Evolutionary conservation across 2,888 invertebrate genomes (phyloP).

Genomic region (Dorcus parallelipipedus): DNA sequence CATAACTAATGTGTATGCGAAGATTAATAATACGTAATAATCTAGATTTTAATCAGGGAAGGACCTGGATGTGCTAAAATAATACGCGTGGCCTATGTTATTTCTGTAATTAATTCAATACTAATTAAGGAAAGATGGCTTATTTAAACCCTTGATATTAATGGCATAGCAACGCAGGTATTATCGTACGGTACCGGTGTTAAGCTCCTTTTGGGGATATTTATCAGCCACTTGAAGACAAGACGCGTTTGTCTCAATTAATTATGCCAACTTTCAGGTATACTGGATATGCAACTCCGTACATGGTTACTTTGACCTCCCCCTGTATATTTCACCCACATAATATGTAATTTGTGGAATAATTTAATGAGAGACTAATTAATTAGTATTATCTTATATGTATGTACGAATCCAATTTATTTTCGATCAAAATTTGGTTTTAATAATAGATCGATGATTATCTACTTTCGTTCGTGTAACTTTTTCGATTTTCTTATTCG

Average conservation of each 20-base stretch:
- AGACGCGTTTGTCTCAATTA: not conserved
- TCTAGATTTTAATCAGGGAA: not conserved
- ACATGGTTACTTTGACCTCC: too few species aligned
- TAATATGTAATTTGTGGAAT: too few species aligned
- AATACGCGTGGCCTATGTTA: not conserved
- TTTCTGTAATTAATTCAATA: not conserved
- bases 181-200: not conserved
- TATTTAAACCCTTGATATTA: slow-evolving; percentile 1
- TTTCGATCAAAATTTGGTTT: too few species aligned
- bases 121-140: not conserved
- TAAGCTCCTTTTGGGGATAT: not conserved
- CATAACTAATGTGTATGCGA: not conserved
- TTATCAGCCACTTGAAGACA: not conserved
- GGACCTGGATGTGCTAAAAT: not conserved
- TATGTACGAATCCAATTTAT: too few species aligned
- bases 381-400: too few species aligned
- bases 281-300: not conserved
- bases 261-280: not conserved
- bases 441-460: too few species aligned
- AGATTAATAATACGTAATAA: slow-evolving; percentile 1
- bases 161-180: slow-evolving; percentile 1
- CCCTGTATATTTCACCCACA: too few species aligned
- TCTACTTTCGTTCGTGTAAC: too few species aligned
- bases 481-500: too few species aligned
- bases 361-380: too few species aligned